Conservation (phyloP, 2,113 vertebrate species). For the Vombatus ursinus region DNA sequence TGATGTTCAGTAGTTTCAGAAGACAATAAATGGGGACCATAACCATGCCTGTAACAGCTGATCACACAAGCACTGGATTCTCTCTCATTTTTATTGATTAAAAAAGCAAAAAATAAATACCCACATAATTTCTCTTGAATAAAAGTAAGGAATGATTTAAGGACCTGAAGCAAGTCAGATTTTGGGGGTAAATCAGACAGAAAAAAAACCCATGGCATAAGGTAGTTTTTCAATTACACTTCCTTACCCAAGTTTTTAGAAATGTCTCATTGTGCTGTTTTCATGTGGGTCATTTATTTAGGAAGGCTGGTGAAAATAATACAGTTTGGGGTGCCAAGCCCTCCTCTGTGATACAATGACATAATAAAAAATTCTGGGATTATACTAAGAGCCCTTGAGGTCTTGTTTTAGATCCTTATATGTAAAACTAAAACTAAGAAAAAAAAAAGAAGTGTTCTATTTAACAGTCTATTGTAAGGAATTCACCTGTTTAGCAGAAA, state of each 20-base stretch:
- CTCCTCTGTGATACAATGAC: neutral
- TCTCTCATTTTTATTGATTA: neutral
- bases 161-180: neutral
- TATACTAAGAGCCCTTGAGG: conserved; percentile 1
- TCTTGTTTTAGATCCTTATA: conserved; percentile 57
- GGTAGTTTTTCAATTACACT: neutral
- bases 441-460: neutral
- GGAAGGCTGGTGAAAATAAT: neutral
- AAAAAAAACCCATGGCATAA: neutral
- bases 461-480: neutral
- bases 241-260: neutral
- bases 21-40: neutral
- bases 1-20: conserved; percentile 7
- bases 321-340: conserved; percentile 23
- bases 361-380: conserved; percentile 22
- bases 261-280: neutral
- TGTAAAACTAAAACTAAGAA: neutral
- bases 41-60: neutral
- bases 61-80: neutral
- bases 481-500: neutral
- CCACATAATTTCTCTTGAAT: conserved; percentile 26
- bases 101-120: conserved; percentile 2
- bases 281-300: conserved; percentile 20
- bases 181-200: neutral
- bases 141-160: conserved; percentile 35